Conservation (phyloP, 2,113 vertebrate genomes). For the Platanista minor region DNA sequence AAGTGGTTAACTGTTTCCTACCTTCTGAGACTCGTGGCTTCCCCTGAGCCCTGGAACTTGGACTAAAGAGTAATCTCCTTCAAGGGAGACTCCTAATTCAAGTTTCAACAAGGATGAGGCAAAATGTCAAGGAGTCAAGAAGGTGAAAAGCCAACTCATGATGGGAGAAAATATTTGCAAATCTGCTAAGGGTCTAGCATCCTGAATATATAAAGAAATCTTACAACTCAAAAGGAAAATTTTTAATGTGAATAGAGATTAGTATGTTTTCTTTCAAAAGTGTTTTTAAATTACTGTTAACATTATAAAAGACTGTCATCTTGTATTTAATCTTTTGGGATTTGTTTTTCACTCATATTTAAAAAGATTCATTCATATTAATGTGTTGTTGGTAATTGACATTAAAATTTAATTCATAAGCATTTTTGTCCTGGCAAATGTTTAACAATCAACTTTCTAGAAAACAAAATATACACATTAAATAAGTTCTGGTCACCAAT, state of each 20-base stretch:
- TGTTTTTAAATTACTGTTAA: background rate
- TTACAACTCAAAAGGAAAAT: background rate
- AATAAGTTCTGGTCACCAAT: background rate
- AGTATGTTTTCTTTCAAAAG: background rate
- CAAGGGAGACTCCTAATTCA: background rate
- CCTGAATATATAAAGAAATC: background rate
- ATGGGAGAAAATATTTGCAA: background rate
- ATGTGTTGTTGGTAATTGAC: background rate
- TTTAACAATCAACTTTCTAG: background rate
- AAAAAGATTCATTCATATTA: background rate
- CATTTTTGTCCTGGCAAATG: background rate
- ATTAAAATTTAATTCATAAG: background rate
- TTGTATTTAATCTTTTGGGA: background rate
- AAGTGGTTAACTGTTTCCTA: constrained; percentile 29
- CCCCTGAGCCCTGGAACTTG: background rate
- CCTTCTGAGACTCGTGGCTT: background rate
- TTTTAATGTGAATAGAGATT: background rate
- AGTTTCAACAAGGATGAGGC: background rate
- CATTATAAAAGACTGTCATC: background rate
- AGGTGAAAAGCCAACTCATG: background rate
- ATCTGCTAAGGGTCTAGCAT: background rate
- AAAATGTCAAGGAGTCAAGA: background rate
- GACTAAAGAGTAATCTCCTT: background rate
- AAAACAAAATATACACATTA: background rate
- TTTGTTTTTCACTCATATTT: background rate